These are phyloP conservation scores for Pteronotus mesoamericanus DNA, from an alignment of 2,797 vertebrate species.

Conservation along the genomic window DNA sequence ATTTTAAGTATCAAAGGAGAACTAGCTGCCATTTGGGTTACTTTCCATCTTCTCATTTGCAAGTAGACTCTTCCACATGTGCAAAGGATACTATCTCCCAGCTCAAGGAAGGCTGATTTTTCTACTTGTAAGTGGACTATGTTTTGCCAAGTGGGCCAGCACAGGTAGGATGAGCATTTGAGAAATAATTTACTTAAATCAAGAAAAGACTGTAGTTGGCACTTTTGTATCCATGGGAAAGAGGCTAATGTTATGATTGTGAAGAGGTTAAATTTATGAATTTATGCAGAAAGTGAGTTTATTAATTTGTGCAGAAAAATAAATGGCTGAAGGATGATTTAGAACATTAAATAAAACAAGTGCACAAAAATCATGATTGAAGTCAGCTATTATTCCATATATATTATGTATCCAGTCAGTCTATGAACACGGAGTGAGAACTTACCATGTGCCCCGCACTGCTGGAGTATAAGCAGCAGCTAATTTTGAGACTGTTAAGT, in stretches of 20 bases:
- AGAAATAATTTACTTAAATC: slow-evolving; percentile 25
- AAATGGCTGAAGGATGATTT: background rate
- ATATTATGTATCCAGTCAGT: background rate
- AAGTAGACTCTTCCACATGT: background rate
- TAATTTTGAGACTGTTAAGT: background rate
- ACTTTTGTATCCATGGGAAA: background rate
- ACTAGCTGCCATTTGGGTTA: background rate
- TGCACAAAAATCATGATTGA: background rate
- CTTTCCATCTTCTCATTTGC: background rate
- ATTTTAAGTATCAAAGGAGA: background rate
- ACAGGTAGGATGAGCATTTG: background rate
- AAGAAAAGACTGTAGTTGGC: background rate
- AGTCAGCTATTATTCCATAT: background rate
- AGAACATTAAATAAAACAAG: slow-evolving; percentile 11
- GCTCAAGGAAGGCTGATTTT: background rate
- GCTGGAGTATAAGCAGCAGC: background rate
- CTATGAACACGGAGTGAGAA: background rate
- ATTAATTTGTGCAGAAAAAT: background rate
- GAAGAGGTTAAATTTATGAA: background rate
- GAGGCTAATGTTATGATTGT: background rate
- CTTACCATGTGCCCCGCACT: background rate
- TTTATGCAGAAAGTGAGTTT: background rate
- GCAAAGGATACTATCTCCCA: background rate
- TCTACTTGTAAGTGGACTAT: background rate
- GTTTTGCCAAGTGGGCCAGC: background rate